Evolutionary conservation across 2,888 invertebrate genomes (phyloP), one percentile per base, ranked within the genome.

Genomic region (Pocota personata): DNA sequence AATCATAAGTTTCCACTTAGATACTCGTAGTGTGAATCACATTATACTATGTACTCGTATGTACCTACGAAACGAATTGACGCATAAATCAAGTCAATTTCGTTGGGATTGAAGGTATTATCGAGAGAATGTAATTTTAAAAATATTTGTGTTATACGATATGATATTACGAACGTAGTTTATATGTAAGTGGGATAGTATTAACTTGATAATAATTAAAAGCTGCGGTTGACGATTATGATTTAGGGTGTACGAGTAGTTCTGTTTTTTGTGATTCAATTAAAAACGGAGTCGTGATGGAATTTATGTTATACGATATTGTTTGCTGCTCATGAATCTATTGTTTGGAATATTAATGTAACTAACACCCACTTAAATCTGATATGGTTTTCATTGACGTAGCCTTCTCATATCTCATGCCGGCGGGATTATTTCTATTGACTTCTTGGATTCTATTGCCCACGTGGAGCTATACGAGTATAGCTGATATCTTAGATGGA

Each of bases 41-140:
- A 40, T 8, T 6, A 1, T 12, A 10, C n/a, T 24, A 24, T 24
- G 24, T 24, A 24, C 24, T 24, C 37, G 12, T 8, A 30, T 24
- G 7, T 21, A 3, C 69, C 12, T 10, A 14, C 7, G 35, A 16
- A 35, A 21, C 30, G 21, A 5, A 57, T 57, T 57, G 57, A 55
- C 21, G 69, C 46, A 71, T 57, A 71, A 71, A 71, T 71, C 69
- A 71, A 71, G 27, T 14, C 69, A 57, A 30, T 69, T 55, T 40
- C 12, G 16, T 40, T 27, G 37, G 27, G 40, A 69, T 40, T 46
- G 69, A 57, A 32, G 52, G n/a, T 46, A 32, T 46, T 43, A 71
- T 3, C 32, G 37, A 27, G 6, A 10, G 37, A 30, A 46, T 43
- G 19, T 46, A 69, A 32, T 69, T 69, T 46, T 7, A n/a, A 30